phyloP scores from a whole-genome alignment of 2,888 invertebrate species.

The Xylota segnis region DNA sequence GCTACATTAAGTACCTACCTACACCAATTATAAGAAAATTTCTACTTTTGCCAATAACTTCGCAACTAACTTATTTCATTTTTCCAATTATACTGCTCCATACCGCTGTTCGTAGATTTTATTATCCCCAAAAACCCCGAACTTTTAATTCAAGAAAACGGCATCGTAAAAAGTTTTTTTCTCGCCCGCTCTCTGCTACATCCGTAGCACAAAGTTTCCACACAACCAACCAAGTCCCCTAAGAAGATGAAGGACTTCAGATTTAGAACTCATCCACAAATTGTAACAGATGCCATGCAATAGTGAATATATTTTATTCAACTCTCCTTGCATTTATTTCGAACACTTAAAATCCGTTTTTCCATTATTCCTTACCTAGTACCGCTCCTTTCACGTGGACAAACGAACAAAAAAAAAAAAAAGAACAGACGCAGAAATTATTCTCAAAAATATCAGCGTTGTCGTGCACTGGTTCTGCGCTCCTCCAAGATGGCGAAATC shows the following conservation, averaged over 20 bases:
- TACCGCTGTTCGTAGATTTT: conserved; percentile 47
- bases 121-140: conserved; percentile 48
- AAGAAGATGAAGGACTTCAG: conserved; percentile 39
- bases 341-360: conserved; percentile 68
- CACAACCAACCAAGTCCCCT: background rate
- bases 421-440: conserved; percentile 31
- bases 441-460: conserved; percentile 38
- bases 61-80: conserved; percentile 64
- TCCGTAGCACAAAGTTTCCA: background rate
- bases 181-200: background rate
- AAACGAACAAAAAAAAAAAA: background rate
- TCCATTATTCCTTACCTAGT: conserved; percentile 38
- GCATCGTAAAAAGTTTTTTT: conserved; percentile 68
- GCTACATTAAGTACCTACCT: background rate
- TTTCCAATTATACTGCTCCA: conserved; percentile 61
- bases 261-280: conserved; percentile 72
- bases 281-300: conserved; percentile 73
- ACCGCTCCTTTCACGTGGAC: conserved; percentile 1
- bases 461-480: conserved; percentile 37
- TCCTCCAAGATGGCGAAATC: conserved; percentile 56
- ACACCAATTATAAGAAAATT: conserved; percentile 30
- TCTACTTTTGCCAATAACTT: conserved; percentile 62
- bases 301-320: conserved; percentile 68
- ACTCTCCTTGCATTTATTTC: conserved; percentile 60
- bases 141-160: conserved; percentile 69